Conservation (phyloP, 2,113 vertebrate genomes). For the Cavia porcellus region DNA sequence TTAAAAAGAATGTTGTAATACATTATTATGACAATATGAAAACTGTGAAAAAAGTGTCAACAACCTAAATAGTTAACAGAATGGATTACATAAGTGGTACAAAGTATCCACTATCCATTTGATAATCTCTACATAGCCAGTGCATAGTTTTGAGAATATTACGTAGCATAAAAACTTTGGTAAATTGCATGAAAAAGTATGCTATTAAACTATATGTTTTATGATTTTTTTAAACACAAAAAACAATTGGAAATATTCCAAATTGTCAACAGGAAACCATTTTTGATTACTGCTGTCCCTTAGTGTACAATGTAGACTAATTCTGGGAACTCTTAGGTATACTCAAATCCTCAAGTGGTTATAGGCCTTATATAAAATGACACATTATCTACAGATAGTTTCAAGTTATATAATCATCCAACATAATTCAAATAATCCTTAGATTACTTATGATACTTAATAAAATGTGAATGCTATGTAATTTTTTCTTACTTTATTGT, state of each 20-base stretch:
- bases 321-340: not conserved
- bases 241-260: not conserved
- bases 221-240: not conserved
- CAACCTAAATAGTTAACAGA: not conserved
- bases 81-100: not conserved
- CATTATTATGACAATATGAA: not conserved
- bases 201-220: not conserved
- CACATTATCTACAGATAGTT: not conserved
- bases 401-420: not conserved
- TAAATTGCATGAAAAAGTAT: not conserved
- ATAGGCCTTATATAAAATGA: not conserved
- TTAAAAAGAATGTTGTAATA: not conserved
- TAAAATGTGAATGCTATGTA: not conserved
- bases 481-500: not conserved
- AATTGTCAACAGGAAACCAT: not conserved
- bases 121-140: not conserved
- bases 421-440: not conserved
- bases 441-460: not conserved
- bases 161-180: not conserved
- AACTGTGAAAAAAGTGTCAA: conserved; percentile 13
- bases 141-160: not conserved
- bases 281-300: not conserved
- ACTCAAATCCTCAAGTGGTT: not conserved
- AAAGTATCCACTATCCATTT: not conserved
- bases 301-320: not conserved